Evolutionary conservation across 35 echinoderm and acorn worm species (phyloP).

Genomic region (Apostichopus parvimensis): DNA sequence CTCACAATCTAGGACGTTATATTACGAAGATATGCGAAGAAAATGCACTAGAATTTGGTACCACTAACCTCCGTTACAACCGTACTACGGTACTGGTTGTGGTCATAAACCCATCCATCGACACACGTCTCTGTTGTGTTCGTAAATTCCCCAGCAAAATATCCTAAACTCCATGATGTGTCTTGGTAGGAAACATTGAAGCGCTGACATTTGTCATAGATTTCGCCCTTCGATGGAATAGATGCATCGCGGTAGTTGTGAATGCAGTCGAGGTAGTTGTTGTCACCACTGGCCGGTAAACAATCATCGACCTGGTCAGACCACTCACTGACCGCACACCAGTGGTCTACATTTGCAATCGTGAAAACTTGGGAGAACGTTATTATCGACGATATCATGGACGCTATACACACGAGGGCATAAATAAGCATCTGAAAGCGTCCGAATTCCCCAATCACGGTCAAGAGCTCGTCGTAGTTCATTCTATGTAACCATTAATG

Average conservation of each 20-base stretch:
- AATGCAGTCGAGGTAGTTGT: neutral
- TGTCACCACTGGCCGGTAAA: too few relatives aligned
- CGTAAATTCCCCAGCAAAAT: neutral
- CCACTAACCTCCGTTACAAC: conserved; percentile 7
- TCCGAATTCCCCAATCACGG: conserved; percentile 4
- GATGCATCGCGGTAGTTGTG: neutral
- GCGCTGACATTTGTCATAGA: neutral
- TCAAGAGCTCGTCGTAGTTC: neutral
- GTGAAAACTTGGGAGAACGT: conserved; percentile 34
- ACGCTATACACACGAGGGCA: neutral
- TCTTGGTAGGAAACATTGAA: neutral
- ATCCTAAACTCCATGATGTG: neutral
- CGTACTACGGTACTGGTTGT: neutral
- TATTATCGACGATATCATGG: neutral
- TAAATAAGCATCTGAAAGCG: neutral
- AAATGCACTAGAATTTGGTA: too few relatives aligned
- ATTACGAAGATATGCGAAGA: too few relatives aligned
- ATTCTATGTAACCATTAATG: neutral
- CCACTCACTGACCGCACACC: conserved; percentile 38
- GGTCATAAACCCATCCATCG: conserved; percentile 30
- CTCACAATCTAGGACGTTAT: too few relatives aligned
- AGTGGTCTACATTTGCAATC: conserved; percentile 4
- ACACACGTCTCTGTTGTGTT: neutral
- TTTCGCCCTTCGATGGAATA: neutral
- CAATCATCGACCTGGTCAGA: neutral